Evolutionary conservation across 2,888 invertebrate species (phyloP).

Genomic region (Macaria liturata): DNA sequence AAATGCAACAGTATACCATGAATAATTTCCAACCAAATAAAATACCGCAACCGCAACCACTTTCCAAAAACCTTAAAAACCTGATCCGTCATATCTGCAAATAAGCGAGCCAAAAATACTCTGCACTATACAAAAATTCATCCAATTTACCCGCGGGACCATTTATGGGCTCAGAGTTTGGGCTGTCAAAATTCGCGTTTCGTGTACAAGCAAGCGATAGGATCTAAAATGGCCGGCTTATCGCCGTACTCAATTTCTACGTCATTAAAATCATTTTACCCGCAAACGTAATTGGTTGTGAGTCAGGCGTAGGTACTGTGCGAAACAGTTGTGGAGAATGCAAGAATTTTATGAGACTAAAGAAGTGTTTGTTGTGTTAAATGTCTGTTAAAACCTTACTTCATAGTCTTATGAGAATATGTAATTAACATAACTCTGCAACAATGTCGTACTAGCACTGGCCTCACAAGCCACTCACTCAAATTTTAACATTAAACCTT

Average conservation of each 20-base stretch:
- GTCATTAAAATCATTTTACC: constrained; percentile 58
- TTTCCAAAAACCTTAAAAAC: no score
- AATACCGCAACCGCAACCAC: no score
- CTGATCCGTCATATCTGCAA: constrained; percentile 2
- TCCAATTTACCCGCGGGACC: constrained; percentile 8
- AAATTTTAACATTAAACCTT: no score
- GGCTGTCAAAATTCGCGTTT: constrained; percentile 33
- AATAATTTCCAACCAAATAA: neutral
- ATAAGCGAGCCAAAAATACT: constrained; percentile 2
- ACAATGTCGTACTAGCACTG: no score
- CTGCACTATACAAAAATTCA: constrained; percentile 9
- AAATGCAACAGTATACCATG: neutral
- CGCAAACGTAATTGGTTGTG: constrained; percentile 47
- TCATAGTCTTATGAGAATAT: no score
- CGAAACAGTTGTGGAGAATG: constrained; percentile 18
- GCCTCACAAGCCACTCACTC: no score
- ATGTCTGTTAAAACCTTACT: no score
- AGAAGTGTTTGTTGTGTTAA: no score
- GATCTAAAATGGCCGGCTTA: constrained; percentile 51
- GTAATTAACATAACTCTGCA: no score
- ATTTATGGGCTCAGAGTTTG: constrained; percentile 17
- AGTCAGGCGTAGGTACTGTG: constrained; percentile 32
- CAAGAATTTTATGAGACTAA: no score
- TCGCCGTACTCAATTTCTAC: constrained; percentile 50
- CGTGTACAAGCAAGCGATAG: constrained; percentile 40